Evolutionary conservation across 2,113 vertebrate species (phyloP), one percentile per base, ranked within the genome.

Genomic region (Actinemys pallida): DNA sequence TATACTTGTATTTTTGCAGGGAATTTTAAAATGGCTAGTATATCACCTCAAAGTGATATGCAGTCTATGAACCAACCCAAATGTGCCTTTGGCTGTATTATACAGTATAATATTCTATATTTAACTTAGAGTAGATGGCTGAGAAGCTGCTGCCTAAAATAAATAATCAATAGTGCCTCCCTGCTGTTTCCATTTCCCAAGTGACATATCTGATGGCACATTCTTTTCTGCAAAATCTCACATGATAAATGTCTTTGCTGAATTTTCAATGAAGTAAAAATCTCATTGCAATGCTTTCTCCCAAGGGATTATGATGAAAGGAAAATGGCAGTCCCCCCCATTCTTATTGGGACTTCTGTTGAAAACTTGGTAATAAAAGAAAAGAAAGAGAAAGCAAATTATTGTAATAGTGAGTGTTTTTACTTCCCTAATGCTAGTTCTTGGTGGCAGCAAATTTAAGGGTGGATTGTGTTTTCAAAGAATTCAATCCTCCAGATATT

Each of bases 271-370:
- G 17, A 0, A 1, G 29, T 52, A 88, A 69, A 25, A 6, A 76
- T 0, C 0, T 35, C 81, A 0, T 72, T 79, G 3, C 27, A 82
- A 79, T 29, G 0, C 1, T 2, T 72, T 79, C 11, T 65, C 78
- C 88, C 10, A 75, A 82, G 42, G 17, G 35, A 75, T n/a, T 56
- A 25, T 27, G 2, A 14, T 2, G 83, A 89, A 76, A 76, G 62
- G 80, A 1, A 2, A 69, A 90, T 91, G 83, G 0, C 2, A 78
- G 5, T 57, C 90, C 45, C 57, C 11, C 82, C 52, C 1, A 9
- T 92, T 85, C 86, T 82, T 53, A 27, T 2, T 25, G 3, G 8
- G 10, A 22, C 8, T 92, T 84, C 42, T 19, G 10, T 2, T 79
- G 56, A 90, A 75, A 90, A 80, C 10, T 81, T 1, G 2, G 8